Evolutionary conservation across 2,888 invertebrate genomes (phyloP).

Genomic region (Drosophila mimetica): DNA sequence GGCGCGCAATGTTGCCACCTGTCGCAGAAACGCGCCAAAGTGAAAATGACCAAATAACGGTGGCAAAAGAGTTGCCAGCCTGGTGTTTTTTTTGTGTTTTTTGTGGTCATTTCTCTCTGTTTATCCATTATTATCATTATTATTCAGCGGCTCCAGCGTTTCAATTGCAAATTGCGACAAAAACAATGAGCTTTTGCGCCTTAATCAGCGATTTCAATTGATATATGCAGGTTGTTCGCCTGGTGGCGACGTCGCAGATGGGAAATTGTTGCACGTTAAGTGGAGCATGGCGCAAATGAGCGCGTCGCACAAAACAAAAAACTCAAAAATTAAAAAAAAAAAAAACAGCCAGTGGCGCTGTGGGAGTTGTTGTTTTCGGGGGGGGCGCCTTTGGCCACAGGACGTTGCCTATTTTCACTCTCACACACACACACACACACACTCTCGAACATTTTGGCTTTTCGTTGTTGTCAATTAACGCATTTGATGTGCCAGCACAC

Average conservation of each 20-base stretch:
- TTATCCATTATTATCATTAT: background rate
- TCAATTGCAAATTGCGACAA: slow-evolving; percentile 55
- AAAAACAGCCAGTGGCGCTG: slow-evolving; percentile 9
- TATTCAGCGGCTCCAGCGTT: slow-evolving; percentile 12
- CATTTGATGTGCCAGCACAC: slow-evolving; percentile 59
- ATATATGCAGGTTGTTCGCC: slow-evolving; percentile 57
- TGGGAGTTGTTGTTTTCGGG: slow-evolving; percentile 13
- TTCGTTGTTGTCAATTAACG: slow-evolving; percentile 74
- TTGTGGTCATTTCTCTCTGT: too few relatives aligned
- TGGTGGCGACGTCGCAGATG: slow-evolving; percentile 40
- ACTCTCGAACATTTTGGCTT: slow-evolving; percentile 16
- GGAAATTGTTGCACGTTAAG: slow-evolving; percentile 73
- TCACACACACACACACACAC: slow-evolving; percentile 41
- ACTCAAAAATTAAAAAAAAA: slow-evolving; percentile 61
- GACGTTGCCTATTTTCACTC: slow-evolving; percentile 66
- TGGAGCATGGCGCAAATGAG: slow-evolving; percentile 71
- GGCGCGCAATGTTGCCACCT: slow-evolving; percentile 68
- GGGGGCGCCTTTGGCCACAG: slow-evolving; percentile 33
- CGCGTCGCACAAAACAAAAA: slow-evolving; percentile 45
- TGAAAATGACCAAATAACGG: slow-evolving; percentile 2
- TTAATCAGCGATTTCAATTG: slow-evolving; percentile 76
- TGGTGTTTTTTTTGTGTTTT: background rate
- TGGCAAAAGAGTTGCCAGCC: slow-evolving; percentile 35
- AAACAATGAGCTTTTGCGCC: slow-evolving; percentile 53
- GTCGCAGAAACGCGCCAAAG: slow-evolving; percentile 26